Conservation (phyloP, 2,113 vertebrate species). For the Prionailurus viverrinus region DNA sequence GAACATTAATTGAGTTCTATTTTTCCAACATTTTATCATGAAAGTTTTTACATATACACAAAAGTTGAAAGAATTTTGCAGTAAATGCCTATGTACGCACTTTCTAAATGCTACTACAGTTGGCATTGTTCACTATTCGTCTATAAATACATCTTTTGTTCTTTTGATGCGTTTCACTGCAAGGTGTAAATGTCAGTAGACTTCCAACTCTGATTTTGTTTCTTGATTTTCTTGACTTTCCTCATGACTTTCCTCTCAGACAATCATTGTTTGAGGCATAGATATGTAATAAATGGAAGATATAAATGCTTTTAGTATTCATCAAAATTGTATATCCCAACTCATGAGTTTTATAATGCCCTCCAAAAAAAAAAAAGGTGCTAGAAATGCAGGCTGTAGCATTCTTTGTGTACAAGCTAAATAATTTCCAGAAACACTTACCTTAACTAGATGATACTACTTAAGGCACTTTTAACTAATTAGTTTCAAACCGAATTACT, state of each 20-base stretch:
- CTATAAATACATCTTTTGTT: not conserved
- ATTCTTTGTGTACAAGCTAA: not conserved
- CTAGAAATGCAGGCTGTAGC: not conserved
- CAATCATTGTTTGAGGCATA: not conserved
- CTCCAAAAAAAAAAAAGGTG: not conserved
- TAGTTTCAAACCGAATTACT: not conserved
- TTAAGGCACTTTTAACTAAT: not conserved
- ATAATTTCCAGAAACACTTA: not conserved
- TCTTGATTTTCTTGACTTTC: constrained; percentile 6
- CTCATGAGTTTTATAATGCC: not conserved
- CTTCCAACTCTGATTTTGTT: not conserved
- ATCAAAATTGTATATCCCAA: not conserved
- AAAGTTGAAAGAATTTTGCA: not conserved
- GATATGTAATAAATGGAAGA: not conserved
- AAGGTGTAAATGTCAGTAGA: not conserved
- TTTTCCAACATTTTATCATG: not conserved
- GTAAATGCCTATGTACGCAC: fast-evolving
- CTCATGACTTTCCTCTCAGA: not conserved
- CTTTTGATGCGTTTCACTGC: not conserved
- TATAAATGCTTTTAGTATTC: not conserved
- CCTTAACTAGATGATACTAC: not conserved
- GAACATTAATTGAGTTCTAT: not conserved
- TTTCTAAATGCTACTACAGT: not conserved
- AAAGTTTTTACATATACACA: not conserved
- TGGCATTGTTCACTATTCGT: not conserved